Evolutionary conservation across 2,113 vertebrate genomes (phyloP).

Genomic region (Terrapene triunguis): DNA sequence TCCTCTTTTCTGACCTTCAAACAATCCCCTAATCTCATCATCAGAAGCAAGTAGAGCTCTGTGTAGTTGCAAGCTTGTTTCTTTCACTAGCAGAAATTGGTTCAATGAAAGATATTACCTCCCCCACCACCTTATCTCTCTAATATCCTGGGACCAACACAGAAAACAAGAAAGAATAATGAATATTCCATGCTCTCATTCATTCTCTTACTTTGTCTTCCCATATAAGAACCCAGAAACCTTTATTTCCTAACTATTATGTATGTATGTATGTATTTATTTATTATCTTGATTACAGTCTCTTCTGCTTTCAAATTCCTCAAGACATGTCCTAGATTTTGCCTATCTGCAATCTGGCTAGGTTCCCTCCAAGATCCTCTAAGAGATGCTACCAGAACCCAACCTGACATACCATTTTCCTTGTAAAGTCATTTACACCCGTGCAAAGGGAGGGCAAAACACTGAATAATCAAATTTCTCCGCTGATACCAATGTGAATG

Average conservation of each 20-base stretch:
- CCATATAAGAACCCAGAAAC: neutral
- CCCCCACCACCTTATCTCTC: too few relatives aligned
- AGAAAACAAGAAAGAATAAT: neutral
- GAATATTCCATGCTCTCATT: neutral
- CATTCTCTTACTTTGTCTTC: neutral
- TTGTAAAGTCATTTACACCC: neutral
- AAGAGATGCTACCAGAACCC: neutral
- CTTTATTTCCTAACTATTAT: too few relatives aligned
- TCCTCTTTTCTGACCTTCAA: too few relatives aligned
- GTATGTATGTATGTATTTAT: too few relatives aligned
- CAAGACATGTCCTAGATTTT: neutral
- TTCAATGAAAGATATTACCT: too few relatives aligned
- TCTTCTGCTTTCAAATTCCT: neutral
- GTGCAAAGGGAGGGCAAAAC: neutral
- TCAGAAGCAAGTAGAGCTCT: too few relatives aligned
- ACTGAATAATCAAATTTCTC: neutral
- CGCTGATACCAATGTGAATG: fast-evolving
- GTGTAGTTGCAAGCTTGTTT: too few relatives aligned
- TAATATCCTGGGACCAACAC: too few relatives aligned
- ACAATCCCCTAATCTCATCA: too few relatives aligned
- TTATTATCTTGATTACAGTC: neutral
- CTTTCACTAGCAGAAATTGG: too few relatives aligned
- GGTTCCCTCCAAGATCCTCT: neutral
- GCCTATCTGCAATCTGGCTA: neutral
- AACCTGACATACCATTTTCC: neutral